These are phyloP conservation scores for Trichechus manatus DNA, from an alignment of 2,113 vertebrate genomes.

Conservation along the genomic window DNA sequence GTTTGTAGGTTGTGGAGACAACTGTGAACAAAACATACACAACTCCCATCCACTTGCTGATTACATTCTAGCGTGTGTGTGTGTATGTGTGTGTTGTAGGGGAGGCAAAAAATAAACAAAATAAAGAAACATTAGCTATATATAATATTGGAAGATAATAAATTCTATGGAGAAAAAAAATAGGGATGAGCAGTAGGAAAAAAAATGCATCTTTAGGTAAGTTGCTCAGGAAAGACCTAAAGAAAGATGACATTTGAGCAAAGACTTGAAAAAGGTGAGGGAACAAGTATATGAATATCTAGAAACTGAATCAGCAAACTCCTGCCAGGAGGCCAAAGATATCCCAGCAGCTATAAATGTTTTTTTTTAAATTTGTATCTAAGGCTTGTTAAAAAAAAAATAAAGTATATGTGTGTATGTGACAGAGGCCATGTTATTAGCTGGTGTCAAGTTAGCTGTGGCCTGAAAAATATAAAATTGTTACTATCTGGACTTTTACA, in stretches of 20 bases:
- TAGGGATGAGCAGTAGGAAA: neutral
- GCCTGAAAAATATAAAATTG: neutral
- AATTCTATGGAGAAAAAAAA: neutral
- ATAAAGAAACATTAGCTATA: neutral
- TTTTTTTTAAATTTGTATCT: neutral
- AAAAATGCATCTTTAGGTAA: neutral
- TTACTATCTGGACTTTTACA: neutral
- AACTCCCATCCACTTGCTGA: neutral
- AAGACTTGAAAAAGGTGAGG: neutral
- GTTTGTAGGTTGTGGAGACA: neutral
- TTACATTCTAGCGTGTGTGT: neutral
- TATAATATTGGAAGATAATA: neutral
- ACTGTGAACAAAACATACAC: neutral
- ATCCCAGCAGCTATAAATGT: neutral
- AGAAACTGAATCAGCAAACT: neutral
- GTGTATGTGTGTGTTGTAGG: neutral
- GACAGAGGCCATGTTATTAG: neutral
- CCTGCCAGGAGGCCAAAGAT: neutral
- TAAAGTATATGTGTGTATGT: neutral
- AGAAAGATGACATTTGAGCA: neutral
- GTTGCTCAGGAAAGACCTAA: neutral
- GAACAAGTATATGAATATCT: neutral
- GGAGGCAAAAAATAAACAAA: neutral
- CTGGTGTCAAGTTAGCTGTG: no score
- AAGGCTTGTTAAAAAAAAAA: neutral